Base-by-base conservation (phyloP, 2,797 vertebrate species). In the Lemur catta region DNA sequence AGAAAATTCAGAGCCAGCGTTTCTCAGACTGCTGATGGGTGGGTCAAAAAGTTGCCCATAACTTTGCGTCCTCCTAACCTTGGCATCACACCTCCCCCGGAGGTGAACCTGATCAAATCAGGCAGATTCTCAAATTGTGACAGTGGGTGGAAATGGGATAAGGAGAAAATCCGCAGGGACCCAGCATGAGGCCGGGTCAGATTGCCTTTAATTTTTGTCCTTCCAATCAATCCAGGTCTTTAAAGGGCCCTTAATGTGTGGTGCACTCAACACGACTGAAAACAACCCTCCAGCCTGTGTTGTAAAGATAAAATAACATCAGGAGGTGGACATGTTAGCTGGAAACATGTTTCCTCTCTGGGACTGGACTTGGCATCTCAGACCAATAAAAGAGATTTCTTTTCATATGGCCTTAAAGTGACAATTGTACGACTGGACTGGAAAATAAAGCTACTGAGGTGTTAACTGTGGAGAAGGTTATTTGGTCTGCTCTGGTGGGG, bases 71-170 rank as follows among this genome's bases (percentile, higher is more conserved):
- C 96, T 97, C 78, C 74, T 95, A 59, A 97, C 97, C 97, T 96
- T 97, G 96, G 84, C 81, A 26, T 90, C 26, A 28, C 41, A 55
- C 96, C 84, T 97, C 93, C 79, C 98, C 97, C 96, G 91, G 98
- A 98, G 98, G 98, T 97, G 98, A 98, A 97, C 97, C 97, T 95
- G 98, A 97, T 98, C 98, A 97, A 90, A 97, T 97, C 97, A 74
- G 98, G 98, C 97, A 91, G 97, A 96, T 96, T 97, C 98, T 98
- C 98, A 96, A 91, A 97, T 98, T 98, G 98, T 98, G 98, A 98
- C 98, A 17, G 5, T 84, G 97, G 97, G 82, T 98, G 98, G 98
- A 98, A 98, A 98, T 96, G 97, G 98, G 98, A 98, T 98, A 97
- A 95, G 96, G 98, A 97, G 92, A 86, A 79, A 95, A 97, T 94